These are phyloP conservation scores for Luscinia luscinia DNA, from an alignment of 2,797 vertebrate genomes.

Conservation along the genomic window DNA sequence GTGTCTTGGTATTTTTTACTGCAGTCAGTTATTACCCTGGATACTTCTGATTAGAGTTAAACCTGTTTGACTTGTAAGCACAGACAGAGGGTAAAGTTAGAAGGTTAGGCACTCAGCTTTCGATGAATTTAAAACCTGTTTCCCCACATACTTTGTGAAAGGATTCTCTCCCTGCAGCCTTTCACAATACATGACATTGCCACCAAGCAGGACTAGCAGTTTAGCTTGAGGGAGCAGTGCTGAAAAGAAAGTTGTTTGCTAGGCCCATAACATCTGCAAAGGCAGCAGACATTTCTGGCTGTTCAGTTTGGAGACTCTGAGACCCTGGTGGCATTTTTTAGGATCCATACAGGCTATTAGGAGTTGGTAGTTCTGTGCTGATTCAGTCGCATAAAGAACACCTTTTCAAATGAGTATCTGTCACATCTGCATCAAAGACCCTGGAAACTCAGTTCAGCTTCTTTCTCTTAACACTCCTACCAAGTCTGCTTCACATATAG, in stretches of 20 bases:
- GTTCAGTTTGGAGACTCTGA: neutral
- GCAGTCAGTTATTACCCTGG: neutral
- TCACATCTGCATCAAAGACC: neutral
- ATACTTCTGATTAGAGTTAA: neutral
- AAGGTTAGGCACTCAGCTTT: neutral
- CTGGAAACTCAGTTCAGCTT: neutral
- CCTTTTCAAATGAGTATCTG: neutral
- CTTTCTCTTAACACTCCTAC: neutral
- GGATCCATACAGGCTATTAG: neutral
- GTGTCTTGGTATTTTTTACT: neutral
- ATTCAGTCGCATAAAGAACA: neutral
- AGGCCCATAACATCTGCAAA: neutral
- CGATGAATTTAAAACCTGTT: conserved; percentile 27
- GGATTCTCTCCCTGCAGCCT: neutral
- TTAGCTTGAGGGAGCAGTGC: neutral
- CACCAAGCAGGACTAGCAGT: neutral
- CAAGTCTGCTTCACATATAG: neutral
- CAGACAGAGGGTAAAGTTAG: neutral
- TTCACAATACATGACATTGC: neutral
- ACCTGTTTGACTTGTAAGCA: neutral
- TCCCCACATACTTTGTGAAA: neutral
- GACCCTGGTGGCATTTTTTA: neutral
- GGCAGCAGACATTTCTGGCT: neutral
- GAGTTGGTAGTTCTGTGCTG: neutral
- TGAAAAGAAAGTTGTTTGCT: neutral